Percentiles rank a stretch among this genome's conserved stretches.
Conservation (phyloP, 2,113 vertebrate genomes). For the Benitochromis conjunctus region DNA sequence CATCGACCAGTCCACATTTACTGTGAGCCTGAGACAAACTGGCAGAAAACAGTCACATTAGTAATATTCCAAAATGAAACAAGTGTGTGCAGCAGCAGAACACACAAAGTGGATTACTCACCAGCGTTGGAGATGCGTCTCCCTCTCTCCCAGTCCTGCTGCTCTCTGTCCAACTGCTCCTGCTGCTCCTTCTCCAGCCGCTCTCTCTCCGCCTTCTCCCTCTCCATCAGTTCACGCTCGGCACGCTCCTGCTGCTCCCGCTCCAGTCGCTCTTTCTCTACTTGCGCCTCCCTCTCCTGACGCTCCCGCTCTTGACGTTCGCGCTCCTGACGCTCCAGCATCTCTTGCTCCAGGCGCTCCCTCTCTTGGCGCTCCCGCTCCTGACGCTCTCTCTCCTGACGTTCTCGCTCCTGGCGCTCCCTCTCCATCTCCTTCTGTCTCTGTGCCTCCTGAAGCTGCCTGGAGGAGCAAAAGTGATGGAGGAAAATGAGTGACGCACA, state of each 20-base stretch:
- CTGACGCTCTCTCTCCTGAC: constrained; percentile 73
- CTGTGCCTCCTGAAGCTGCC: constrained; percentile 94
- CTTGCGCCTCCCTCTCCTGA: constrained; percentile 79
- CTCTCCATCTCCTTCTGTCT: constrained; percentile 86
- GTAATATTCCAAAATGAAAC: background rate
- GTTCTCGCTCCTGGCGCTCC: constrained; percentile 74
- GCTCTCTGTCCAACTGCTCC: constrained; percentile 79
- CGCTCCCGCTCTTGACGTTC: constrained; percentile 79
- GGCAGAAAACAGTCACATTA: background rate
- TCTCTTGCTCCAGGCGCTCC: constrained; percentile 80
- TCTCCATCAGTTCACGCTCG: constrained; percentile 80
- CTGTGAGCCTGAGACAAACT: background rate
- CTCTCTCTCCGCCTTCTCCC: constrained; percentile 77
- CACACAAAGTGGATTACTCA: constrained; percentile 67
- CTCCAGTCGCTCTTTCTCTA: constrained; percentile 79
- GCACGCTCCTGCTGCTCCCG: constrained; percentile 75
- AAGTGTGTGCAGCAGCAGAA: background rate
- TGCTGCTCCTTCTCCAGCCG: constrained; percentile 64
- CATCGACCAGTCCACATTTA: background rate
- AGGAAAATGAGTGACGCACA: background rate
- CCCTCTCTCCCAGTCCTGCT: constrained; percentile 87
- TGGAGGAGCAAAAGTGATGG: constrained; percentile 46
- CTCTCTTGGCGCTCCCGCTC: constrained; percentile 74
- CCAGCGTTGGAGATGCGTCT: constrained; percentile 85
- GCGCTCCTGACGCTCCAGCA: constrained; percentile 65